Conservation (phyloP, 2,797 vertebrate species). For the Xiphophorus birchmanni region DNA sequence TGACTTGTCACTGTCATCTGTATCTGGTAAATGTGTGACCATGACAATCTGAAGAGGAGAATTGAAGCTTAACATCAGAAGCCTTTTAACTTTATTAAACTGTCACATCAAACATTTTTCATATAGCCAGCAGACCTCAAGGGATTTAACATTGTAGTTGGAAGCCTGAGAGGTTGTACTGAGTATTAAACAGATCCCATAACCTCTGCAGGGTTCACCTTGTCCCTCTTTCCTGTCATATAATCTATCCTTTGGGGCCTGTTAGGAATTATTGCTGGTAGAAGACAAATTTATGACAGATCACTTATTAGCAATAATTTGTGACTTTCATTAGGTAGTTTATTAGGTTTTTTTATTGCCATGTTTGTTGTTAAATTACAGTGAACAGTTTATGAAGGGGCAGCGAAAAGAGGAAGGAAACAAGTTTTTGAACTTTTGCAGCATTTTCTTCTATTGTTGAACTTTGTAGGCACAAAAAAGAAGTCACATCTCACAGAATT, state of each 20-base stretch:
- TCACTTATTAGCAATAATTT: not conserved
- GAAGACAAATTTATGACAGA: not conserved
- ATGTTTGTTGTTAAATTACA: not conserved
- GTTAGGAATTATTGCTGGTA: conserved; percentile 1
- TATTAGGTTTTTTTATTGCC: not conserved
- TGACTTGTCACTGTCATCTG: conserved; percentile 7
- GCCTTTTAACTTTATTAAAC: conserved; percentile 74
- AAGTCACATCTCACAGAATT: not conserved
- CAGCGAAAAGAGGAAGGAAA: not conserved
- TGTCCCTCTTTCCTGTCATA: conserved; percentile 4
- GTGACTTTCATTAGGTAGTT: not conserved
- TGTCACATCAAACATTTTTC: conserved; percentile 56
- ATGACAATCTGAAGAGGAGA: conserved; percentile 42
- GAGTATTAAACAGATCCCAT: conserved; percentile 6
- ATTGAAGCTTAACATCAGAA: conserved; percentile 53
- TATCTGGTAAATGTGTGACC: conserved; percentile 53
- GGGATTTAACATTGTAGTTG: conserved; percentile 31
- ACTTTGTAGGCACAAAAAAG: not conserved
- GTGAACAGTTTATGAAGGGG: not conserved
- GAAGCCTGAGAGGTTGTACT: conserved; percentile 3
- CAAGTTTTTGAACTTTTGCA: not conserved
- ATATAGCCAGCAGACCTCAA: conserved; percentile 45
- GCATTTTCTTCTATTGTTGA: not conserved
- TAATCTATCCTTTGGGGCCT: conserved; percentile 3
- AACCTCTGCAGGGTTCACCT: conserved; percentile 15